Base-by-base conservation (phyloP, 2,797 vertebrate genomes). In the Urosaurus nigricauda region DNA sequence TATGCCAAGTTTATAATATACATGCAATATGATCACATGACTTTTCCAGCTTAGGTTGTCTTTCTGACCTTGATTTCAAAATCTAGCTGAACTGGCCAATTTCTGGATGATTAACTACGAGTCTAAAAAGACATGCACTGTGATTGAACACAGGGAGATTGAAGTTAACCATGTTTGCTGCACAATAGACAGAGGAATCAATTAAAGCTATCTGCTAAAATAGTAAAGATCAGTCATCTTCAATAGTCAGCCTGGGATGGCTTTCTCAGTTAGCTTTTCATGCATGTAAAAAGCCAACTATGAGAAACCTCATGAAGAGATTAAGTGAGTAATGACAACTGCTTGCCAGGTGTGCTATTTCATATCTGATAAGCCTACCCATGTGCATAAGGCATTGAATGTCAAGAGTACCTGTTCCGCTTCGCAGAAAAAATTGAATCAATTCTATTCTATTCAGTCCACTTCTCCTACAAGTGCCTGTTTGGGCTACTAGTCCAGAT, bases 21-120 rank as follows among this genome's bases (percentile, higher is more conserved):
- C 24, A 43, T 21, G 19, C 5, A 88, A 21, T 35, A 71, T 58
- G 14, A 73, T 43, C 75, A 65, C 51, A 51, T 35, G 12, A 13
- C 32, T 35, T 9, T 26, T 77, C 47, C 35, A 86, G 51, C 37
- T 65, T 35, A 83, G 47, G 43, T 24, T 82, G 29, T 77, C 58
- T 65, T 86, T 82, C 47, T 86, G 79, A 86, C 84, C 84, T 86
- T 86, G 71, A 78, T 70, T 86, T 65, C 2, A 43, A 85, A 80
- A 82, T 60, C n/a, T 56, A 71, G n/a, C 29, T 70, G 37, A 19
- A 60, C 24, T 26, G 8, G 63, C 63, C 78, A 32, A 84, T 85
- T 85, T 89, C 75, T 79, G 37, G 75, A 47, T 79, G 87, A 63
- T 24, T 77, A 82, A 63, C 16, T 79, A 58, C 58, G 53, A 16